Conservation (phyloP, 2,888 invertebrate genomes). For the Candidula unifasciata region DNA sequence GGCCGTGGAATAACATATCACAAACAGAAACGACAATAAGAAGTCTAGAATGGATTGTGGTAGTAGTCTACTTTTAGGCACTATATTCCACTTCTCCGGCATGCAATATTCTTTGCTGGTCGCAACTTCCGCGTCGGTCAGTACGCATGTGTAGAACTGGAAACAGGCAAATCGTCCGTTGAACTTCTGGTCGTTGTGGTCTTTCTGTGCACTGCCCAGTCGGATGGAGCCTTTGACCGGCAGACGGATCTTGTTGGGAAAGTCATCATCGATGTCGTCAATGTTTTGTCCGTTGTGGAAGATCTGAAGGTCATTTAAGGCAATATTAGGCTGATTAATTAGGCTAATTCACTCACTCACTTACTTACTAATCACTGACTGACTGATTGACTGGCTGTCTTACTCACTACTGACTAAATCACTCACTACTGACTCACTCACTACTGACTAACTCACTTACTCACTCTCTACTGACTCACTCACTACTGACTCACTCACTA, state of each 20-base stretch:
- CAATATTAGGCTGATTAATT: too few species aligned
- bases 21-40: too few species aligned
- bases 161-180: slow-evolving; percentile 59
- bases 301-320: slow-evolving; percentile 11
- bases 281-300: slow-evolving; percentile 57
- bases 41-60: too few species aligned
- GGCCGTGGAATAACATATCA: too few species aligned
- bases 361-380: too few species aligned
- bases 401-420: too few species aligned
- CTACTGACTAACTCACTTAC: too few species aligned
- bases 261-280: slow-evolving; percentile 60
- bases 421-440: too few species aligned
- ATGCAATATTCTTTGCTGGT: slow-evolving; percentile 53
- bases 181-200: slow-evolving; percentile 54
- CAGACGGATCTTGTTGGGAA: slow-evolving; percentile 60
- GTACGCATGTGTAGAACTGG: slow-evolving; percentile 55
- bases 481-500: too few species aligned
- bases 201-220: slow-evolving; percentile 55
- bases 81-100: slow-evolving; percentile 56
- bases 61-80: slow-evolving; percentile 55
- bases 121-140: slow-evolving; percentile 49
- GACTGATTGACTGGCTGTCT: too few species aligned
- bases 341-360: too few species aligned
- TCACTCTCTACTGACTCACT: too few species aligned
- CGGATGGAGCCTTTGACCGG: slow-evolving; percentile 56